phyloP scores from a whole-genome alignment of 2,113 vertebrate species.

The Labeo catla region DNA sequence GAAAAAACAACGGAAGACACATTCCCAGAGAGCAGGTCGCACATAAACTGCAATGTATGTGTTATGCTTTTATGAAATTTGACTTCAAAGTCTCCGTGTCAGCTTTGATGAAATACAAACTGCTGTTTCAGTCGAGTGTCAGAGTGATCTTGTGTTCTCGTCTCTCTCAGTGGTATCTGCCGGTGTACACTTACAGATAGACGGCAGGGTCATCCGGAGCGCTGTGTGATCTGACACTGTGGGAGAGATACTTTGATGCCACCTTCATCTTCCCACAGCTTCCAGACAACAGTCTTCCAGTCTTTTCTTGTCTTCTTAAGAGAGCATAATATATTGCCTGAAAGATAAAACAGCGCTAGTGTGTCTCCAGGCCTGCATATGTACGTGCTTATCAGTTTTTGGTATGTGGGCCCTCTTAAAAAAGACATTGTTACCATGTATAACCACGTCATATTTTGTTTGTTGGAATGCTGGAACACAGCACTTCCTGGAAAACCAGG shows the following conservation, averaged over 20 bases:
- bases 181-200: slow-evolving; percentile 33
- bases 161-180: slow-evolving; percentile 24
- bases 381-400: neutral
- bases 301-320: slow-evolving; percentile 20
- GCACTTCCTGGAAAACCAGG: neutral
- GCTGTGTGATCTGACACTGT: slow-evolving; percentile 30
- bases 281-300: neutral
- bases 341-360: slow-evolving; percentile 39
- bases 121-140: slow-evolving; percentile 12
- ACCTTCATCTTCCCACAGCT: neutral
- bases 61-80: slow-evolving; percentile 38
- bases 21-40: slow-evolving; percentile 1
- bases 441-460: neutral
- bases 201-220: neutral
- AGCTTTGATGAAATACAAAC: slow-evolving; percentile 51
- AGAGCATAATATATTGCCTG: slow-evolving; percentile 24
- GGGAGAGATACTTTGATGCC: slow-evolving; percentile 25
- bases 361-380: neutral
- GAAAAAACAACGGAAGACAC: neutral
- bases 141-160: slow-evolving; percentile 2
- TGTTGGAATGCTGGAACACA: neutral
- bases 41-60: neutral
- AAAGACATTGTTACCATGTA: neutral
- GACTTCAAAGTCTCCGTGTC: slow-evolving; percentile 45
- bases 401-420: neutral